Percentiles rank a stretch among this genome's conserved stretches.
These are phyloP conservation scores for Orcinus orca DNA, from an alignment of 2,113 vertebrate genomes.

Conservation along the genomic window DNA sequence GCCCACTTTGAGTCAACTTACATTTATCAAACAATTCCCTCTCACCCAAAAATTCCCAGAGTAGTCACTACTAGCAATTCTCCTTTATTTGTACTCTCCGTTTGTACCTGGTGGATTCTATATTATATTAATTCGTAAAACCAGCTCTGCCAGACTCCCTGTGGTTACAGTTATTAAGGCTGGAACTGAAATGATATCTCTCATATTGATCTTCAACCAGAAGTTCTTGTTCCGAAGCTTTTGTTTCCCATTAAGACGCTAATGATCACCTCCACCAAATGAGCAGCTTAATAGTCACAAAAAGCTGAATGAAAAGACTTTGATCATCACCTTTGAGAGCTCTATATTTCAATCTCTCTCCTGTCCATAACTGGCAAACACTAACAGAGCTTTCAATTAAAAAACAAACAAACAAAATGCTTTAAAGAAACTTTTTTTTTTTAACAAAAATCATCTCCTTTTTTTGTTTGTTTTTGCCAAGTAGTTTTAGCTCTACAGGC, in stretches of 20 bases:
- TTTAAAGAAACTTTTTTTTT: slow-evolving; percentile 64
- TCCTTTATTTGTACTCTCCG: slow-evolving; percentile 61
- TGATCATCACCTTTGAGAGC: slow-evolving; percentile 80
- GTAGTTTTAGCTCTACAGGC: not conserved
- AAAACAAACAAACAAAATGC: slow-evolving; percentile 42
- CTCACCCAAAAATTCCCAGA: slow-evolving; percentile 78
- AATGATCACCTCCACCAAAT: slow-evolving; percentile 83
- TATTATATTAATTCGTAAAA: slow-evolving; percentile 86
- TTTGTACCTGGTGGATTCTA: slow-evolving; percentile 85
- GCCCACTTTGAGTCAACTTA: slow-evolving; percentile 70
- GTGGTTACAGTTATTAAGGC: slow-evolving; percentile 85
- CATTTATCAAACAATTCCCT: slow-evolving; percentile 75
- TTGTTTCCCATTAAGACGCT: slow-evolving; percentile 84
- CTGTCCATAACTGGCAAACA: slow-evolving; percentile 72
- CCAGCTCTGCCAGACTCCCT: slow-evolving; percentile 81
- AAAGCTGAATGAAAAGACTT: slow-evolving; percentile 80
- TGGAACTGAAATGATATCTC: slow-evolving; percentile 81
- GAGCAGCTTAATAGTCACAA: slow-evolving; percentile 81
- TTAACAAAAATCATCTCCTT: slow-evolving; percentile 53
- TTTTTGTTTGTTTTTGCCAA: slow-evolving; percentile 18
- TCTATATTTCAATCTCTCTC: slow-evolving; percentile 74
- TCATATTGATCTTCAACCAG: slow-evolving; percentile 85
- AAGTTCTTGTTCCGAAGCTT: slow-evolving; percentile 84
- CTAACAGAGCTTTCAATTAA: slow-evolving; percentile 46
- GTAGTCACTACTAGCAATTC: slow-evolving; percentile 64